Conservation (phyloP, 2,888 invertebrate genomes). For the Drosophila testacea region DNA sequence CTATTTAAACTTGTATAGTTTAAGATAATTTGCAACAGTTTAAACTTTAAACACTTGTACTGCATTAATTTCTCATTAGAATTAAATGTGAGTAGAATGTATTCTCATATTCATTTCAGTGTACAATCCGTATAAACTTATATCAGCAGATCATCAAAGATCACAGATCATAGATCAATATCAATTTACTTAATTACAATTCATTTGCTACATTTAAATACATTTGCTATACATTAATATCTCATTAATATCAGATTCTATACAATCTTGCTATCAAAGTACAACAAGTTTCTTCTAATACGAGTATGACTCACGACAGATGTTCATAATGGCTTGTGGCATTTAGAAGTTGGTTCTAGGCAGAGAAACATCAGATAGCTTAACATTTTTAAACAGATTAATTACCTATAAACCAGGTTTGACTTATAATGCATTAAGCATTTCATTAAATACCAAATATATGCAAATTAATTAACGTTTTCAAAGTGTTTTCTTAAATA, state of each 20-base stretch:
- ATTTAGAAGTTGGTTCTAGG: neutral
- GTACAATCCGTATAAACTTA: neutral
- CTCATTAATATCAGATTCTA: slow-evolving; percentile 7
- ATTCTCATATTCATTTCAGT: neutral
- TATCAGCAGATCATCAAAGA: neutral
- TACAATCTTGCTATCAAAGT: neutral
- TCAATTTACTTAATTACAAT: slow-evolving; percentile 1
- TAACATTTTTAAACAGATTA: slow-evolving; percentile 27
- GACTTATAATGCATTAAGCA: neutral
- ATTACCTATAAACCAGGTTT: slow-evolving; percentile 31
- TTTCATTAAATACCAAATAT: slow-evolving; percentile 24
- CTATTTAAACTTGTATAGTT: neutral
- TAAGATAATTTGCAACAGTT: neutral
- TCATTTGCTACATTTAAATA: slow-evolving; percentile 1
- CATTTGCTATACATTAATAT: slow-evolving; percentile 3
- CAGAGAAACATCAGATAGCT: slow-evolving; percentile 1
- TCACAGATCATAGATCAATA: slow-evolving; percentile 1
- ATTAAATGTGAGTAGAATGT: neutral
- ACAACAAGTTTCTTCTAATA: slow-evolving; percentile 1
- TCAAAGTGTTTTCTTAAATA: slow-evolving; percentile 37
- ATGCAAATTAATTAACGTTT: slow-evolving; percentile 36
- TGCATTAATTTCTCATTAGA: slow-evolving; percentile 3
- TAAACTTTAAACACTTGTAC: neutral
- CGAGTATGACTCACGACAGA: slow-evolving; percentile 10
- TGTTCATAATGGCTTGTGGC: slow-evolving; percentile 7